These are phyloP conservation scores for Rhopalosiphum maidis DNA, from an alignment of 1,140 invertebrate species.

Conservation along the genomic window DNA sequence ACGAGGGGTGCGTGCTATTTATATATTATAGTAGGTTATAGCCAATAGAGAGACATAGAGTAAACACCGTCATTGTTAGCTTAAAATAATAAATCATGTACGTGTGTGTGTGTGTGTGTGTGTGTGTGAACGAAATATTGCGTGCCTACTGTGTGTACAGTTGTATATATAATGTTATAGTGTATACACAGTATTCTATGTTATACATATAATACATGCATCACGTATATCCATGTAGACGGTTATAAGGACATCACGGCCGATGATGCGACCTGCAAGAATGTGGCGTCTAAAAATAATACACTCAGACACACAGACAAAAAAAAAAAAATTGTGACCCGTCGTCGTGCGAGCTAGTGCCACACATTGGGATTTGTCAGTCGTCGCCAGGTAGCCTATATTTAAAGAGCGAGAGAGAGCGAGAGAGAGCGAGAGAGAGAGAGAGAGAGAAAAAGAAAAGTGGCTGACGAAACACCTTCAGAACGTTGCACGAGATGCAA, in stretches of 20 bases:
- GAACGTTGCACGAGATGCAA: slow-evolving; percentile 19
- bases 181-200: not conserved
- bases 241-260: not conserved
- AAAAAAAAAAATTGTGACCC: slow-evolving; percentile 28
- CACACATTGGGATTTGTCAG: not conserved
- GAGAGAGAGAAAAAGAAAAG: not conserved
- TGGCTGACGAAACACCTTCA: slow-evolving; percentile 20
- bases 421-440: too few relatives aligned
- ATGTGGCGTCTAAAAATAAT: slow-evolving; percentile 55
- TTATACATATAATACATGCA: not conserved
- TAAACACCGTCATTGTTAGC: not conserved
- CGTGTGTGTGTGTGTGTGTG: not conserved
- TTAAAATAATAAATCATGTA: not conserved
- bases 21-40: too few relatives aligned
- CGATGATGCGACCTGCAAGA: not conserved
- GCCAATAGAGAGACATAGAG: not conserved
- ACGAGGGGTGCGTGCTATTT: not conserved
- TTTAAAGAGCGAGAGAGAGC: not conserved
- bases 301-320: slow-evolving; percentile 22
- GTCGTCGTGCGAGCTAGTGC: not conserved
- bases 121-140: not conserved
- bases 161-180: too few relatives aligned
- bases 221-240: not conserved
- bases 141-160: not conserved
- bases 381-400: slow-evolving; percentile 45